phyloP scores from a whole-genome alignment of 2,113 vertebrate species.

The Formicarius rufipectus region DNA sequence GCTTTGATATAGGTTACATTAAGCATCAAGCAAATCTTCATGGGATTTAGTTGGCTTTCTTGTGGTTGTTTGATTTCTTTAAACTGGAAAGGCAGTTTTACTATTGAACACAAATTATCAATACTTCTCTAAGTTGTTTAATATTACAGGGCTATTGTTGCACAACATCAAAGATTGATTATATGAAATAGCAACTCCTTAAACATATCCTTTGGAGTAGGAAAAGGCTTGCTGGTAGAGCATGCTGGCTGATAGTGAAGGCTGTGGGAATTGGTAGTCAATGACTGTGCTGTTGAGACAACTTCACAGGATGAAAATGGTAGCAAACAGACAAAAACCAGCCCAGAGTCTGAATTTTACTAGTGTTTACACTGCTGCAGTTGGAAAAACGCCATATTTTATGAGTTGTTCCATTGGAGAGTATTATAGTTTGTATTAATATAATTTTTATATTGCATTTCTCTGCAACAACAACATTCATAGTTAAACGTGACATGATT shows the following conservation, averaged over 20 bases:
- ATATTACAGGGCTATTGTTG: constrained; percentile 3
- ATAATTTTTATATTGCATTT: neutral
- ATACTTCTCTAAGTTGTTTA: neutral
- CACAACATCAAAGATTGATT: neutral
- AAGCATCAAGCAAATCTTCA: neutral
- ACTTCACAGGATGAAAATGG: neutral
- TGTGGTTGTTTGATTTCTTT: neutral
- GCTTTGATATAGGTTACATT: neutral
- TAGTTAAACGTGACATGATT: neutral
- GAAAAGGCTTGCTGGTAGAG: constrained; percentile 18
- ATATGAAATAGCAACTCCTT: neutral
- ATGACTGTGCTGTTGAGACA: neutral
- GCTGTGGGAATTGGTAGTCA: neutral
- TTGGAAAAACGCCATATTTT: neutral
- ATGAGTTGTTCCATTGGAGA: neutral
- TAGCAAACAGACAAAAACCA: neutral
- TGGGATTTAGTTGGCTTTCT: neutral
- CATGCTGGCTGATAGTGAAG: neutral
- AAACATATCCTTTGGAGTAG: neutral
- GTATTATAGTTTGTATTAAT: neutral
- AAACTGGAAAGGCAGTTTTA: neutral
- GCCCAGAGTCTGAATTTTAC: neutral
- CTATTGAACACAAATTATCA: neutral
- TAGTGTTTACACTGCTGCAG: neutral
- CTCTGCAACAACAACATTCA: neutral